Conservation (phyloP, 2,113 vertebrate species). For the Aramus guarauna region DNA sequence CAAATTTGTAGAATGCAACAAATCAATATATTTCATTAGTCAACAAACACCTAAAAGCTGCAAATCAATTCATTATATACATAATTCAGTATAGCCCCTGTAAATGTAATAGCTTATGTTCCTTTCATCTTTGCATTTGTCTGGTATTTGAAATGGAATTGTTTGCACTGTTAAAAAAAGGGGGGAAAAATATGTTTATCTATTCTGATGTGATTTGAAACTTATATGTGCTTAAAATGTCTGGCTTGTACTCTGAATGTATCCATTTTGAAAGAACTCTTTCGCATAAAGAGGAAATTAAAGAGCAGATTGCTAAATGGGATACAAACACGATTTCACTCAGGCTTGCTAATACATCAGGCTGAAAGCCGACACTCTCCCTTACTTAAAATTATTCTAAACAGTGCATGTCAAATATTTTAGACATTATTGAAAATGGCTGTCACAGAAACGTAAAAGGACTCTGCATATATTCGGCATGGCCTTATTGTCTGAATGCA, state of each 20-base stretch:
- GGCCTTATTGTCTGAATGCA: conserved; percentile 59
- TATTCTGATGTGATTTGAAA: neutral
- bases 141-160: neutral
- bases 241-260: neutral
- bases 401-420: conserved; percentile 64
- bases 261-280: conserved; percentile 19
- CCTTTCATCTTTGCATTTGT: neutral
- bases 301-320: conserved; percentile 47
- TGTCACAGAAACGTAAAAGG: conserved; percentile 55
- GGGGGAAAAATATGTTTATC: neutral
- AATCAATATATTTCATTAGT: conserved; percentile 25
- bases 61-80: conserved; percentile 11
- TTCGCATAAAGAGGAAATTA: conserved; percentile 33
- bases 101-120: neutral
- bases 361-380: conserved; percentile 13
- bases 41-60: neutral
- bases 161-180: neutral
- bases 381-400: conserved; percentile 66
- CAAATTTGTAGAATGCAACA: neutral
- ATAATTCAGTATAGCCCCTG: neutral
- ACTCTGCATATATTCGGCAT: neutral
- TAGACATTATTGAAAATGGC: conserved; percentile 48
- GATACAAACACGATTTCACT: conserved; percentile 40
- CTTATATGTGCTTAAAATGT: neutral
- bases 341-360: conserved; percentile 10